Base-by-base conservation (phyloP, 2,797 vertebrate species). In the Sebastolobus alascanus region DNA sequence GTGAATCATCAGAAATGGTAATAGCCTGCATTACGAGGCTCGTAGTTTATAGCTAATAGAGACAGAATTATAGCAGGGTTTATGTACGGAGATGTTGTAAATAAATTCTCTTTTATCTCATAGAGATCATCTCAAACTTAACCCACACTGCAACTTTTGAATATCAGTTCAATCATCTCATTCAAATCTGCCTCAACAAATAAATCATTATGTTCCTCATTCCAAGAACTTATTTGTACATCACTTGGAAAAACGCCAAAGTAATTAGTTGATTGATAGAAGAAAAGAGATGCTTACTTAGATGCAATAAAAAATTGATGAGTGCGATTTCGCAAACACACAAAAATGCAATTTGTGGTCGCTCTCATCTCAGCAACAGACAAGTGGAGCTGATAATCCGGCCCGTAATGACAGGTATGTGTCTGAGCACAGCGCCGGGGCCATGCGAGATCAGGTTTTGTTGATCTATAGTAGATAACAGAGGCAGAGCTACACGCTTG, bases 381-480 rank as follows among this genome's bases (percentile, higher is more conserved):
- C 7, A 4, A 82, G 75, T 67, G 55, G 43, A 46, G 58, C 37
- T 18, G 38, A 66, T 84, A 75, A 84, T 74, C 55, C 27, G 55
- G 11, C 59, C 10, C 4, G 58, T 80, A 76, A 83, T 80, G 70
- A 89, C 84, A 95, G 92, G 83, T 87, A 88, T 87, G 90, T 69
- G 80, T 82, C 75, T 75, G 79, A 40, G 85, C 81, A 76, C 22
- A 80, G 46, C 75, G 18, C n/a, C 37, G 7, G 10, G 58, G 87
- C 88, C 91, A 88, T 89, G 84, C 90, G 90, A 80, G 90, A 92
- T 94, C 92, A 95, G 92, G 93, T 94, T 93, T 83, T 90, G 91
- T 87, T 86, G 87, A 92, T 90, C 65, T 76, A 55, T 82, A 74
- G 84, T 56, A 66, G 78, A 72, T 75, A 68, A 80, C n/a, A 13